Evolutionary conservation across 2,113 vertebrate genomes (phyloP).

Genomic region (Burhinus bistriatus): DNA sequence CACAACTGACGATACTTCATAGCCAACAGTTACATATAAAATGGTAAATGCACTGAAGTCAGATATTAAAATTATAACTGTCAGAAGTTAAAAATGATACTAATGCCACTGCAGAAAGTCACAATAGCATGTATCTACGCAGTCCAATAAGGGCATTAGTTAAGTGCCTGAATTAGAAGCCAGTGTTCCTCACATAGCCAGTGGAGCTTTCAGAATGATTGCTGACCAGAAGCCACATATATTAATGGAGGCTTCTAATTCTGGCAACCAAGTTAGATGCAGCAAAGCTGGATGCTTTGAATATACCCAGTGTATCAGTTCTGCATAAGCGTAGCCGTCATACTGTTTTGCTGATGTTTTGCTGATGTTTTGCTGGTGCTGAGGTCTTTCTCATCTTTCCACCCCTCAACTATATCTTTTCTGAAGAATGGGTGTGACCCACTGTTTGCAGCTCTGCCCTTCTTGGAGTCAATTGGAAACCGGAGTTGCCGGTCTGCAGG

Average conservation of each 20-base stretch:
- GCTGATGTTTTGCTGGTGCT: neutral
- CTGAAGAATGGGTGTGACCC: slow-evolving; percentile 24
- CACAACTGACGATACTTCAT: neutral
- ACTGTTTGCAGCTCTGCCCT: slow-evolving; percentile 18
- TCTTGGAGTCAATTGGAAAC: neutral
- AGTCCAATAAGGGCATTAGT: neutral
- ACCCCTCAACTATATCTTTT: neutral
- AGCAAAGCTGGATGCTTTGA: neutral
- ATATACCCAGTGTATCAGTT: neutral
- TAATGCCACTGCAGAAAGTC: neutral
- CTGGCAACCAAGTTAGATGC: neutral
- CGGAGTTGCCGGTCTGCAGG: slow-evolving; percentile 24
- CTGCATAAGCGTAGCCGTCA: neutral
- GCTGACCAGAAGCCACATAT: neutral
- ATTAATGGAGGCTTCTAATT: neutral
- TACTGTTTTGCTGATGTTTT: neutral
- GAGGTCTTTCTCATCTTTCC: neutral
- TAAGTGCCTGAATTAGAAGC: neutral
- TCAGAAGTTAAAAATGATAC: neutral
- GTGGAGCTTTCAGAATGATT: neutral
- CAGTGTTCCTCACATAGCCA: fast-evolving
- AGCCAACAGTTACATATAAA: neutral
- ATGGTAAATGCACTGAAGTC: neutral
- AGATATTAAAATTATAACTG: neutral
- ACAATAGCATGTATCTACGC: neutral